phyloP scores from a whole-genome alignment of 2,888 invertebrate species.

The Drosophila bunnanda region DNA sequence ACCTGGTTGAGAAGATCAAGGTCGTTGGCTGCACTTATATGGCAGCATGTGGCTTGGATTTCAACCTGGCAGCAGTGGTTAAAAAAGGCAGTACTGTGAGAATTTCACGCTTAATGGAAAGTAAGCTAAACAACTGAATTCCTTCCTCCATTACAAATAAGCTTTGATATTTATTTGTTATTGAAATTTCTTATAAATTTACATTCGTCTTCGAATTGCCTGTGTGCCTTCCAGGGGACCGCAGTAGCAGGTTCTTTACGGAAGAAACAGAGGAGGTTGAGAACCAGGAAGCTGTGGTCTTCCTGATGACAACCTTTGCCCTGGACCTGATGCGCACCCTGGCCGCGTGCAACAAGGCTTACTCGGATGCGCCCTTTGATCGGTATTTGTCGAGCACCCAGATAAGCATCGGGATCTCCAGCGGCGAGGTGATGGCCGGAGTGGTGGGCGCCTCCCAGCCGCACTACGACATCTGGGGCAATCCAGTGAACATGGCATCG shows the following conservation, averaged over 20 bases:
- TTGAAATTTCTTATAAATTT: neutral
- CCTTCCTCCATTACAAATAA: too few species aligned
- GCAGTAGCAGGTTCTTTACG: slow-evolving; percentile 88
- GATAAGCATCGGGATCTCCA: slow-evolving; percentile 89
- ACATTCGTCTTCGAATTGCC: too few species aligned
- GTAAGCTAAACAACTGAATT: neutral
- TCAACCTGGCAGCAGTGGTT: slow-evolving; percentile 86
- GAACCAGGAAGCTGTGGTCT: slow-evolving; percentile 85
- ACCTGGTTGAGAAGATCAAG: slow-evolving; percentile 96
- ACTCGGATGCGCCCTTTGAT: slow-evolving; percentile 85
- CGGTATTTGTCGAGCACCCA: slow-evolving; percentile 65
- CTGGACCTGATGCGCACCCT: slow-evolving; percentile 88
- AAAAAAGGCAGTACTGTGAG: neutral
- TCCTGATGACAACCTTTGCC: slow-evolving; percentile 86
- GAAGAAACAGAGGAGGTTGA: slow-evolving; percentile 85
- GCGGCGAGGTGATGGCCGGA: slow-evolving; percentile 96
- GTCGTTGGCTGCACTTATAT: slow-evolving; percentile 98
- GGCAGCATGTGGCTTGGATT: slow-evolving; percentile 96
- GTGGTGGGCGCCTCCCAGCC: slow-evolving; percentile 97
- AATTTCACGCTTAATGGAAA: neutral
- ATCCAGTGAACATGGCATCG: slow-evolving; percentile 98
- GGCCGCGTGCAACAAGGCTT: slow-evolving; percentile 85
- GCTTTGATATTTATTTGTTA: too few species aligned
- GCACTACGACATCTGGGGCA: slow-evolving; percentile 98
- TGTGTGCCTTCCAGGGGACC: neutral